Conservation (phyloP, 2,797 vertebrate species). For the Carapus acus region DNA sequence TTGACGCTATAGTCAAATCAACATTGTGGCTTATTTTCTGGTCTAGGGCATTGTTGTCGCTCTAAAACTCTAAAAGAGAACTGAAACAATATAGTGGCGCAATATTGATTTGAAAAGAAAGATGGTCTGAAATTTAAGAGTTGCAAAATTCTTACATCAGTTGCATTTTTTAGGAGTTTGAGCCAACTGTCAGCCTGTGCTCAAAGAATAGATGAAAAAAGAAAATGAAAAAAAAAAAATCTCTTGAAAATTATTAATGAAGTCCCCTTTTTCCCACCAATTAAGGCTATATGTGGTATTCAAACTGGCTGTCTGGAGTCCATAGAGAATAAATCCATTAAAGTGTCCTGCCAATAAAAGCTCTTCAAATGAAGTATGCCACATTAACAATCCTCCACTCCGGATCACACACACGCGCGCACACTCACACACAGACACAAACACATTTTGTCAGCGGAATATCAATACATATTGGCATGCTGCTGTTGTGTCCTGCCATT, state of each 20-base stretch:
- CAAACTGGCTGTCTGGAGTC: slow-evolving; percentile 34
- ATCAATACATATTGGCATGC: slow-evolving; percentile 64
- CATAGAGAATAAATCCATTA: slow-evolving; percentile 52
- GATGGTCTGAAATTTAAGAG: slow-evolving; percentile 14
- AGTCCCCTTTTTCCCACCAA: slow-evolving; percentile 63
- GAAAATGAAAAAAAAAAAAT: slow-evolving; percentile 4
- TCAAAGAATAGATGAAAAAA: background rate
- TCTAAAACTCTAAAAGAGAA: slow-evolving; percentile 5
- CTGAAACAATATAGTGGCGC: slow-evolving; percentile 10
- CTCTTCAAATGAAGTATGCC: slow-evolving; percentile 51
- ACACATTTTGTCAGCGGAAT: slow-evolving; percentile 61
- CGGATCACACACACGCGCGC: slow-evolving; percentile 19
- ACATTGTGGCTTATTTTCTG: slow-evolving; percentile 24
- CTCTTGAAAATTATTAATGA: slow-evolving; percentile 36
- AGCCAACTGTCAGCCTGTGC: slow-evolving; percentile 19
- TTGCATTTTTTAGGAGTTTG: slow-evolving; percentile 33
- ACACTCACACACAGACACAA: slow-evolving; percentile 37
- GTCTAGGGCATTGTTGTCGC: slow-evolving; percentile 38
- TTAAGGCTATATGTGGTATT: slow-evolving; percentile 22
- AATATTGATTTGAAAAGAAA: slow-evolving; percentile 4
- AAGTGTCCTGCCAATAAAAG: slow-evolving; percentile 32
- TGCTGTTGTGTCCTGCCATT: slow-evolving; percentile 59
- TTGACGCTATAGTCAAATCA: slow-evolving; percentile 7
- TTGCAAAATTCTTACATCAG: slow-evolving; percentile 56
- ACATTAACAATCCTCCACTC: slow-evolving; percentile 40